phyloP scores from a whole-genome alignment of 2,888 invertebrate genomes.

The Calliopum simillimum region DNA sequence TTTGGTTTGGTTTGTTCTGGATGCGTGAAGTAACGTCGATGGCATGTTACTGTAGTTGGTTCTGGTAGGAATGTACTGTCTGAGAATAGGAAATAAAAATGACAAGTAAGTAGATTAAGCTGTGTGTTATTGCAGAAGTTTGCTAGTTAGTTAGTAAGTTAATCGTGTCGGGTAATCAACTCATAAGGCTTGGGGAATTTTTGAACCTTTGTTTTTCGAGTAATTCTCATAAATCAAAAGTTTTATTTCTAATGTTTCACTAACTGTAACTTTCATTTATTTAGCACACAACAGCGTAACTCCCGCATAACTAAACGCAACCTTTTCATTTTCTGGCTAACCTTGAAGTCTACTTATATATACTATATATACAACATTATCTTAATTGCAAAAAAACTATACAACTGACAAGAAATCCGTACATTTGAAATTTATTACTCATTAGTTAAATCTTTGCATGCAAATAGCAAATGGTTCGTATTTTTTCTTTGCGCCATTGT shows the following conservation, averaged over 20 bases:
- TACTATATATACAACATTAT: constrained; percentile 3
- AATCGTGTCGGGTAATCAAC: too few relatives aligned
- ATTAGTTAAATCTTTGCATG: constrained; percentile 10
- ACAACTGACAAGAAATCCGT: neutral
- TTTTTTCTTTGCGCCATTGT: neutral
- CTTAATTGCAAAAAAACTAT: neutral
- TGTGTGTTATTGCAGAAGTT: too few relatives aligned
- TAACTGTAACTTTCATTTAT: neutral
- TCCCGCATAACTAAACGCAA: constrained; percentile 7
- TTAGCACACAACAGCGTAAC: neutral
- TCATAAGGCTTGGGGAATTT: too few relatives aligned
- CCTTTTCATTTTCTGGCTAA: neutral
- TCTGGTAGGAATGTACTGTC: too few relatives aligned
- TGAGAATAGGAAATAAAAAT: too few relatives aligned
- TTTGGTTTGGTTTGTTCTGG: neutral
- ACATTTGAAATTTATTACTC: constrained; percentile 13
- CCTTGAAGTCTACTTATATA: constrained; percentile 1
- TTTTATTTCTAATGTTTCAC: too few relatives aligned
- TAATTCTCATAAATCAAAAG: too few relatives aligned
- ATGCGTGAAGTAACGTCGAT: neutral
- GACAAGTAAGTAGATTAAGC: too few relatives aligned
- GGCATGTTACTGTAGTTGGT: too few relatives aligned
- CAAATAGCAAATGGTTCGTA: constrained; percentile 5
- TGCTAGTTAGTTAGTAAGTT: too few relatives aligned
- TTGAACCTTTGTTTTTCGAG: too few relatives aligned